phyloP scores from a whole-genome alignment of 2,888 invertebrate genomes.

The Marronus borbonicus region DNA sequence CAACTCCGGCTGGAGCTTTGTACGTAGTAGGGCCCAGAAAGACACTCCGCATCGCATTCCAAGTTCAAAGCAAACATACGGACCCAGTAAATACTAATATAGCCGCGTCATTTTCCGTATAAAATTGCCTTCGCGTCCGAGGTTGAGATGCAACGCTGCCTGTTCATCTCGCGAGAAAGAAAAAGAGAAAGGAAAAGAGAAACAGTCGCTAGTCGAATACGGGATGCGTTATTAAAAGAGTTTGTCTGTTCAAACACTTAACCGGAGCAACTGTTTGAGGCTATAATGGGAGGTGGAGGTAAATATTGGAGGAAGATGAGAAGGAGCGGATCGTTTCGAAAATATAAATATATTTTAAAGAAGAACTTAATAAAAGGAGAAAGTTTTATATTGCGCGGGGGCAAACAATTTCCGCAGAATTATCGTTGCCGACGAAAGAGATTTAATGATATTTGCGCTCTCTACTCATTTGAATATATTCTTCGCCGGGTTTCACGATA shows the following conservation, averaged over 20 bases:
- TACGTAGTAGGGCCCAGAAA: no score
- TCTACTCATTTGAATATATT: no score
- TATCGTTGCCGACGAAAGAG: no score
- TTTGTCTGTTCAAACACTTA: slow-evolving; percentile 2
- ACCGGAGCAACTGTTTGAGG: not conserved
- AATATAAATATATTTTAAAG: no score
- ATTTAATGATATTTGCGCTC: no score
- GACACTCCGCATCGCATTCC: slow-evolving; percentile 12
- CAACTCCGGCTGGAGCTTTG: no score
- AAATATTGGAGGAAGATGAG: no score
- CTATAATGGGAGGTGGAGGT: not conserved
- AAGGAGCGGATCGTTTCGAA: no score
- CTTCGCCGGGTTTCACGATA: no score
- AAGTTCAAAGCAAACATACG: slow-evolving; percentile 58
- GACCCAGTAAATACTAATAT: slow-evolving; percentile 59
- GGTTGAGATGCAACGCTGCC: not conserved
- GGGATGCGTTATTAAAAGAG: slow-evolving; percentile 14
- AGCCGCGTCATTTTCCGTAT: slow-evolving; percentile 35
- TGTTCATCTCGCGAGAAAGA: not conserved
- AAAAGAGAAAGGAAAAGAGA: not conserved
- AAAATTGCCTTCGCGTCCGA: slow-evolving; percentile 23
- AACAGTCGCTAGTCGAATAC: not conserved
- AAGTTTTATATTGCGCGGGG: no score
- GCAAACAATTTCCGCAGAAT: no score
- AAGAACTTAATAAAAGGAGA: no score